Evolutionary conservation across 2,113 vertebrate species (phyloP), one percentile per base, ranked within the genome.

Genomic region (Neolamprologus sp.): DNA sequence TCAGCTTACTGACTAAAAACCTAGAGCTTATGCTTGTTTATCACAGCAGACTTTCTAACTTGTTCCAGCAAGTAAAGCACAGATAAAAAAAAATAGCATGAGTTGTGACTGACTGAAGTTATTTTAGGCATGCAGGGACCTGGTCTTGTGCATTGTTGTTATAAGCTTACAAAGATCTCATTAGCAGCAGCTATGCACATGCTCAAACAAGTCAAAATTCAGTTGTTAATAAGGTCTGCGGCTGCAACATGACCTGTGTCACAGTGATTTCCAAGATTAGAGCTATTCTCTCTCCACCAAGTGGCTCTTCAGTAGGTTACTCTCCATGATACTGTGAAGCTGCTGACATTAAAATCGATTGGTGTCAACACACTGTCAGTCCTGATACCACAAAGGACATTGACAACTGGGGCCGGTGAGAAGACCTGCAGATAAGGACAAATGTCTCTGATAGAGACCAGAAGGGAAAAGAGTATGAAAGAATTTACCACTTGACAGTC

Each of bases 311-410:
- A 81, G 75, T 55, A 49, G 28, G 23, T 3, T 51, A n/a, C 10
- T 78, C 10, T 78, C 73, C 73, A n/a, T 30, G 54, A 87, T 60
- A 60, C 81, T 71, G 92, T 80, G 85, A 95, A 93, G 83, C 86
- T 55, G 87, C 88, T 93, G 95, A 95, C 92, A 85, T 83, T 71
- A 89, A 91, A 91, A 96, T 96, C 94, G 60, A 96, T 96, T 8
- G 16, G 87, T 93, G 95, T 93, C 94, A 92, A 90, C 93, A 83
- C 51, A 14, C 81, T 90, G 90, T 88, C 93, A 54, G 82, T 65
- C 78, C 86, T 11, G n/a, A 81, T 84, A 13, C 40, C 84, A 83
- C 63, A 5, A 53, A 80, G 85, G 87, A 88, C 45, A 10, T 2
- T 63, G 84, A 88, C 83, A 42, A 26, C 86, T 33, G 80, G 19